These are phyloP conservation scores for Ectemnius continuus DNA, from an alignment of 2,888 invertebrate species.

Conservation along the genomic window DNA sequence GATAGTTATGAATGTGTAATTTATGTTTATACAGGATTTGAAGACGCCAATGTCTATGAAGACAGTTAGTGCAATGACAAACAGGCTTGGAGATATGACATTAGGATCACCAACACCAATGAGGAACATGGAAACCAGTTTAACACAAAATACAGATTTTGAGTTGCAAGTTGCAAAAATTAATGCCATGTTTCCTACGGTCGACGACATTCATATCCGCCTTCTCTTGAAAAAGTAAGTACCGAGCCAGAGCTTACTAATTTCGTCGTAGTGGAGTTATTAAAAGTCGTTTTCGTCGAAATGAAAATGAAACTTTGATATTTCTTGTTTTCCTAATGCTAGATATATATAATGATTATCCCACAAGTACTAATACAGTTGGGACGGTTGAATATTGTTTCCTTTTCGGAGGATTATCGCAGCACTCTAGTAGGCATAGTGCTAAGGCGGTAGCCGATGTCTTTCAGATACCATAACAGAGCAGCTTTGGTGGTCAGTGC, in stretches of 20 bases:
- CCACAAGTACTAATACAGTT: background rate
- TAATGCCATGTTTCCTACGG: slow-evolving; percentile 93
- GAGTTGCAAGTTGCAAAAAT: slow-evolving; percentile 89
- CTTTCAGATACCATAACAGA: slow-evolving; percentile 92
- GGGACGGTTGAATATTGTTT: slow-evolving; percentile 18
- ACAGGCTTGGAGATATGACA: slow-evolving; percentile 74
- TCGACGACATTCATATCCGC: slow-evolving; percentile 92
- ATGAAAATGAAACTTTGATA: background rate
- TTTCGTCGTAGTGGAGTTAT: background rate
- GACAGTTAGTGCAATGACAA: slow-evolving; percentile 74
- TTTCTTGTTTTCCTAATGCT: background rate
- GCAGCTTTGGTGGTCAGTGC: slow-evolving; percentile 96
- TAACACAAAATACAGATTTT: slow-evolving; percentile 82
- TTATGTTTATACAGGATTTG: slow-evolving; percentile 67
- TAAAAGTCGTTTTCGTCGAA: background rate
- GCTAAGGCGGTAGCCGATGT: slow-evolving; percentile 69
- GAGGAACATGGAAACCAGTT: slow-evolving; percentile 81
- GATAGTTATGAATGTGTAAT: slow-evolving; percentile 5
- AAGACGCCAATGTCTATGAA: slow-evolving; percentile 74
- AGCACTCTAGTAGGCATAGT: slow-evolving; percentile 42
- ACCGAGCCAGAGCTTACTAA: slow-evolving; percentile 9
- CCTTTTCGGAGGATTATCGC: slow-evolving; percentile 24
- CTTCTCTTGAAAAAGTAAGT: slow-evolving; percentile 93
- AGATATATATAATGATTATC: background rate
- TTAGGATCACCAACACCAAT: slow-evolving; percentile 74